A percentile compares a stretch with the other conserved stretches of the same genome.
phyloP scores from a whole-genome alignment of 2,888 invertebrate genomes.

The Petrophora chlorosata region DNA sequence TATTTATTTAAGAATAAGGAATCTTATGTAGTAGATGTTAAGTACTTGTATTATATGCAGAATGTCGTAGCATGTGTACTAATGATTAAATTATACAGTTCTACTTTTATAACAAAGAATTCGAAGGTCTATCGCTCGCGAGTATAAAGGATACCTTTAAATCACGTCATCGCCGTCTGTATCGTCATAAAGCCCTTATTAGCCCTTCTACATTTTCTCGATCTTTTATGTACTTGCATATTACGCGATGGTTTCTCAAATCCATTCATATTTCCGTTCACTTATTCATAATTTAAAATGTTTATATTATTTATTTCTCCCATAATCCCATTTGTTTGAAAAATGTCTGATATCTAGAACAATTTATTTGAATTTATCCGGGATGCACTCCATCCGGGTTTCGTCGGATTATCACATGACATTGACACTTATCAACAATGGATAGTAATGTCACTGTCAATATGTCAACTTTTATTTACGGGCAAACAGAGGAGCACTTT shows the following conservation, averaged over 20 bases:
- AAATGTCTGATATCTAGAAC: neutral
- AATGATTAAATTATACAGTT: no score
- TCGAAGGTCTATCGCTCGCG: no score
- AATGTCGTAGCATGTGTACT: no score
- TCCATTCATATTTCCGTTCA: neutral
- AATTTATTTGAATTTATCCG: neutral
- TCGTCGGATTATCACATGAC: slow-evolving; percentile 13
- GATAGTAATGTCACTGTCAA: slow-evolving; percentile 10
- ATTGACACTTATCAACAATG: neutral
- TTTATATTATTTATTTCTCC: no score
- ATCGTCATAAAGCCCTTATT: neutral
- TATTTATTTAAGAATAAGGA: no score
- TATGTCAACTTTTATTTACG: neutral
- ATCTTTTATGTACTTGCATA: neutral
- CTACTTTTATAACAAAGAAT: no score
- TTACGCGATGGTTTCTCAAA: no score
- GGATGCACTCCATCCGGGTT: neutral
- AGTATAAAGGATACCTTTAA: slow-evolving; percentile 6
- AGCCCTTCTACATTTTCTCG: slow-evolving; percentile 1
- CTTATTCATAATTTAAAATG: no score
- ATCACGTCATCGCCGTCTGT: slow-evolving; percentile 18
- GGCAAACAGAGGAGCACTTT: no score
- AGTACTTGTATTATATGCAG: no score
- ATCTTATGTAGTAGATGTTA: no score
- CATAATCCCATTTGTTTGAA: no score